These are phyloP conservation scores for Ips typographus DNA, from an alignment of 1,140 invertebrate species.

Conservation along the genomic window DNA sequence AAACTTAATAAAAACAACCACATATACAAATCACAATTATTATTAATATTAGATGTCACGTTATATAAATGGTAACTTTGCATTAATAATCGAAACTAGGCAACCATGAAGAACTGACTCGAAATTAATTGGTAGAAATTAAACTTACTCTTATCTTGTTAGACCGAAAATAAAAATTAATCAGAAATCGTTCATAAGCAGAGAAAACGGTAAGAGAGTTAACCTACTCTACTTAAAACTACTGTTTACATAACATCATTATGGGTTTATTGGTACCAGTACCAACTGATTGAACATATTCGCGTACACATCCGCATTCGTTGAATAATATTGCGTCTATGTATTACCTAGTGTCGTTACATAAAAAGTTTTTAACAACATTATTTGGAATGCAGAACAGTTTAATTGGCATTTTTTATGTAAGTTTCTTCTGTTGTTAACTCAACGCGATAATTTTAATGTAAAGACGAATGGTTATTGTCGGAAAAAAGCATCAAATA, in stretches of 20 bases:
- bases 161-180: constrained; percentile 6
- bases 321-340: constrained; percentile 18
- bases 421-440: too few relatives aligned
- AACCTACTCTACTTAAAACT: constrained; percentile 29
- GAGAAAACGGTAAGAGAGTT: constrained; percentile 27
- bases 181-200: constrained; percentile 15
- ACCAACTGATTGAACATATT: constrained; percentile 25
- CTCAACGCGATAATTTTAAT: too few relatives aligned
- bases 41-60: too few relatives aligned
- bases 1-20: too few relatives aligned
- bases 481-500: too few relatives aligned
- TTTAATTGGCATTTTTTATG: neutral
- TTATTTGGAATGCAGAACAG: constrained; percentile 6
- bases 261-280: constrained; percentile 20
- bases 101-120: neutral
- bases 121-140: neutral
- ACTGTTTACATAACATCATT: constrained; percentile 31
- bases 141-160: constrained; percentile 9
- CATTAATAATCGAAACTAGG: too few relatives aligned
- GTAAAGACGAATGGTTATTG: too few relatives aligned
- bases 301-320: constrained; percentile 23
- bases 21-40: too few relatives aligned
- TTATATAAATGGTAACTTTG: too few relatives aligned
- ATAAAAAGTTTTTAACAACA: constrained; percentile 24
- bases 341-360: constrained; percentile 15